phyloP scores from a whole-genome alignment of 2,888 invertebrate species.

The Rhaphigaster nebulosa region DNA sequence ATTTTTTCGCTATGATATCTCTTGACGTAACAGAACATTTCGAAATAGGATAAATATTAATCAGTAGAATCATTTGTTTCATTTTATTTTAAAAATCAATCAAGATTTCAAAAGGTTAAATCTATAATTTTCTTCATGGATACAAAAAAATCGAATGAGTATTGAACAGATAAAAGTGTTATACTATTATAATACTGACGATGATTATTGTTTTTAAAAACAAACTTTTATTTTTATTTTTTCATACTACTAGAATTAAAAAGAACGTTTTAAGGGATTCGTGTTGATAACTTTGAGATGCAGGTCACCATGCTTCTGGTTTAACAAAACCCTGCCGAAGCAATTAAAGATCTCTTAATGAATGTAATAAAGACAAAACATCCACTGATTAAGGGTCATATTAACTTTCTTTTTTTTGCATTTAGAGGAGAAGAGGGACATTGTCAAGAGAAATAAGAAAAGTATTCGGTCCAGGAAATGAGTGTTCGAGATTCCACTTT shows the following conservation, averaged over 20 bases:
- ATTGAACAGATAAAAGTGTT: too few species aligned
- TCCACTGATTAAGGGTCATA: background rate
- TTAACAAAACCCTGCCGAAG: background rate
- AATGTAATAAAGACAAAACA: constrained; percentile 20
- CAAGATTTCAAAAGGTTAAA: background rate
- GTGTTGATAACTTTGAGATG: background rate
- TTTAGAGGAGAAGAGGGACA: background rate
- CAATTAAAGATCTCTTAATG: constrained; percentile 23
- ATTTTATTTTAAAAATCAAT: background rate
- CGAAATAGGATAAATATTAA: background rate
- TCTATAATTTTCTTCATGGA: too few species aligned
- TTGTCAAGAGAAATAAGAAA: background rate
- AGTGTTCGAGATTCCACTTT: constrained; percentile 44
- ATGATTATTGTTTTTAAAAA: too few species aligned
- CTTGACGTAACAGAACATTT: background rate
- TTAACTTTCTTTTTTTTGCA: background rate
- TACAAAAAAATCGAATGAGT: too few species aligned
- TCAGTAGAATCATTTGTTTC: background rate
- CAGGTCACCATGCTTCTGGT: background rate
- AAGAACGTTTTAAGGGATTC: background rate
- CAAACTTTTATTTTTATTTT: too few species aligned
- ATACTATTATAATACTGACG: too few species aligned
- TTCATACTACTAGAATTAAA: background rate
- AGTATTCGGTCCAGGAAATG: constrained; percentile 48
- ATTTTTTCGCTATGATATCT: background rate